Conservation (phyloP, 1,140 invertebrate genomes). For the Diorhabda carinulata region DNA sequence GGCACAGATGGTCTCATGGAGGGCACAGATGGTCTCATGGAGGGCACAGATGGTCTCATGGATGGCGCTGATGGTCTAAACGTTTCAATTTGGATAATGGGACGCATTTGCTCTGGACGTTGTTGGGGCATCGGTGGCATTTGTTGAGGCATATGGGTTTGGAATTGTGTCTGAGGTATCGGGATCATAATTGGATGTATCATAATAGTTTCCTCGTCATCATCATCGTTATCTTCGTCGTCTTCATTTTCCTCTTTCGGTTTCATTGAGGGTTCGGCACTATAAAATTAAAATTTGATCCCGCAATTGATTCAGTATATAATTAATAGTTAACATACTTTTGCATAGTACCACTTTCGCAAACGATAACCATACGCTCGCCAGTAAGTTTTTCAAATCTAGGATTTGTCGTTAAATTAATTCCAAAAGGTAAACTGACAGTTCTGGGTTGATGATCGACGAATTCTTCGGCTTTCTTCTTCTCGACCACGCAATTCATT, state of each 20-base stretch:
- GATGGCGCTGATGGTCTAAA: constrained; percentile 42
- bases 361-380: constrained; percentile 81
- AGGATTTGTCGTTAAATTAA: constrained; percentile 69
- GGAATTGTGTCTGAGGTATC: constrained; percentile 38
- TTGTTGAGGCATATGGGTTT: constrained; percentile 44
- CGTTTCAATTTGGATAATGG: constrained; percentile 39
- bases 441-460: constrained; percentile 70
- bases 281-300: constrained; percentile 12
- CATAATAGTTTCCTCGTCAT: constrained; percentile 46
- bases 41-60: constrained; percentile 23
- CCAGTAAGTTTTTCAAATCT: constrained; percentile 69
- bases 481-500: constrained; percentile 86
- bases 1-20: constrained; percentile 15
- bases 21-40: constrained; percentile 18
- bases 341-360: constrained; percentile 70
- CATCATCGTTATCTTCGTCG: constrained; percentile 27
- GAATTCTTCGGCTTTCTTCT: constrained; percentile 74
- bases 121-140: constrained; percentile 25
- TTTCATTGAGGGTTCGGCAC: constrained; percentile 28
- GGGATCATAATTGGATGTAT: constrained; percentile 47
- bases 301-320: too few species aligned
- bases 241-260: constrained; percentile 34
- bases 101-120: constrained; percentile 24
- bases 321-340: constrained; percentile 47
- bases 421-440: constrained; percentile 61